Base-by-base conservation (phyloP, 2,888 invertebrate genomes). In the Idaea biselata region DNA sequence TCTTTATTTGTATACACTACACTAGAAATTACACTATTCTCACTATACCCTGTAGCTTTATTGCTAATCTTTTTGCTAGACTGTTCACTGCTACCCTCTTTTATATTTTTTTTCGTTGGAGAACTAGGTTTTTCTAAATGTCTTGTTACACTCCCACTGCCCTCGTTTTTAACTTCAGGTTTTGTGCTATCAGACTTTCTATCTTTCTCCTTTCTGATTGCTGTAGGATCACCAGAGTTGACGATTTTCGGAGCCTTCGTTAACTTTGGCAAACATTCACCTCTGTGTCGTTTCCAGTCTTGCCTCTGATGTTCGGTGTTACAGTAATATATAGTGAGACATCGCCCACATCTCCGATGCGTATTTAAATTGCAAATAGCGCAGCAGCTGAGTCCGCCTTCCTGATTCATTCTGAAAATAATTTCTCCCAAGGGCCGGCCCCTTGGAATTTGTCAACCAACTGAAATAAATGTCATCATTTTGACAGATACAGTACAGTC, bases 271-370 rank as follows among this genome's bases (percentile, higher is more conserved):
- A 86, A 84, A 81, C 95, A 95, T 73, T 93, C 90, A 72, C 86
- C 87, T 89, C 95, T 96, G 80, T 97, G 97, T 71, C 91, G 93
- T 79, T 94, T 95, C 97, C 97, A 97, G 81, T 97, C 96, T 76
- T 94, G 91, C 69, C 94, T 94, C 86, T 97, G 97, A 83, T 97
- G 97, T 68, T 95, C 95, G 73, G 94, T 95, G 66, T 95, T 95
- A 87, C 97, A 97, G 86, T 97, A 97, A 85, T 95, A 95, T 60
- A 94, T 93, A 66, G 86, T 87, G 80, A 95, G 95, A 84, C 97
- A 97, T 73, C 95, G 94, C 72, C 95, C 94, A 87, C 97, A 97
- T 75, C 96, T 94, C 68, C 95, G 89, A 74, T 96, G 87, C 73
- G 94, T 94, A 77, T 94, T 93, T 73, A 83, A 88, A 69, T 94